These are phyloP conservation scores for Colletes collaris DNA, from an alignment of 2,888 invertebrate species.

Conservation along the genomic window DNA sequence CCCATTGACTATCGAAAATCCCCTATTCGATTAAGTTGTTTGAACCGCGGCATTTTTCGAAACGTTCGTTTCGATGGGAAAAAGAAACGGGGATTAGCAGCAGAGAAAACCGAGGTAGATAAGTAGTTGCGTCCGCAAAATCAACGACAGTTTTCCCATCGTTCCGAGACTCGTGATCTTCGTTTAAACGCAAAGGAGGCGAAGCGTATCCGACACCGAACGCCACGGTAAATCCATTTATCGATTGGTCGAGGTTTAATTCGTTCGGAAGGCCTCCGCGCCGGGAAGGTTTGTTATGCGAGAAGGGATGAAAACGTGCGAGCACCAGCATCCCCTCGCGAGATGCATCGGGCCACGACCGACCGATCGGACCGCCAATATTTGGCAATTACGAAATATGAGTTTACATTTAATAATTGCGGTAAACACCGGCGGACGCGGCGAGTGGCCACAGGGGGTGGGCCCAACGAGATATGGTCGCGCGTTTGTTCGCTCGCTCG, in stretches of 20 bases:
- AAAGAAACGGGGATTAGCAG: too few relatives aligned
- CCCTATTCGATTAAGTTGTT: constrained; percentile 46
- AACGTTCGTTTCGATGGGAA: neutral
- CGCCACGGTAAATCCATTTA: constrained; percentile 59
- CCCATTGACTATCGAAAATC: constrained; percentile 55
- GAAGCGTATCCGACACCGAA: neutral
- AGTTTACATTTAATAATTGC: constrained; percentile 83
- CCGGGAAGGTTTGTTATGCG: constrained; percentile 69
- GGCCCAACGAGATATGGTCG: constrained; percentile 69
- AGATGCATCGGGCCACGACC: constrained; percentile 68
- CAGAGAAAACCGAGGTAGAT: too few relatives aligned
- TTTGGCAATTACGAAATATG: constrained; percentile 82
- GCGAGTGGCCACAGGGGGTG: constrained; percentile 74
- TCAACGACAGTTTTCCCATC: neutral
- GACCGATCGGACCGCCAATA: constrained; percentile 79
- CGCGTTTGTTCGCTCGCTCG: constrained; percentile 55
- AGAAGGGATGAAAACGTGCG: constrained; percentile 71
- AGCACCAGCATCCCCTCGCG: constrained; percentile 69
- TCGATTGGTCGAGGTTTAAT: constrained; percentile 67
- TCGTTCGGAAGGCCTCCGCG: constrained; percentile 58
- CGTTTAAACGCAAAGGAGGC: neutral
- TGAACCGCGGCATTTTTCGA: neutral
- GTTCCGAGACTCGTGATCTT: neutral
- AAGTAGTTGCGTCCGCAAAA: neutral
- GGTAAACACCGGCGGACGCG: constrained; percentile 80